Percentiles rank a stretch among this genome's conserved stretches.
These are phyloP conservation scores for Linurgus olivaceus DNA, from an alignment of 2,797 vertebrate species.

Conservation along the genomic window DNA sequence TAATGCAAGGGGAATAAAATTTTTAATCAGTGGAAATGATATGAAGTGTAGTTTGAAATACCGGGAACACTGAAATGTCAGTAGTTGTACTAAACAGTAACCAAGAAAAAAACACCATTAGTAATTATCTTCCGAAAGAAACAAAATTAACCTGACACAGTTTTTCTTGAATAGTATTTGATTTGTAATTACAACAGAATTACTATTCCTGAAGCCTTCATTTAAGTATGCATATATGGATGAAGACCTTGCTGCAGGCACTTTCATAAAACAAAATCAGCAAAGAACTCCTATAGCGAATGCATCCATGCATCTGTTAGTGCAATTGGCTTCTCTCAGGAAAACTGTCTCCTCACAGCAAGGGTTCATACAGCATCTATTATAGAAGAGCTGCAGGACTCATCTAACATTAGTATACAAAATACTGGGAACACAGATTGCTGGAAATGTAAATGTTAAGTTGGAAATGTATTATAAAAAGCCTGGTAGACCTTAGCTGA, in stretches of 20 bases:
- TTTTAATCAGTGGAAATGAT: neutral
- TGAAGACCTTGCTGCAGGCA: neutral
- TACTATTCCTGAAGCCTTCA: neutral
- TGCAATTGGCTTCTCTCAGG: neutral
- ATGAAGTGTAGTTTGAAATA: neutral
- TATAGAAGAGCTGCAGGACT: neutral
- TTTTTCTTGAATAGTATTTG: neutral
- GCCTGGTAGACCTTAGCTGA: neutral
- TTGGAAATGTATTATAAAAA: neutral
- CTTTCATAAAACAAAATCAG: neutral
- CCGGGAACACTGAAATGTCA: neutral
- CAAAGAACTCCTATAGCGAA: neutral
- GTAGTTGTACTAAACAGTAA: neutral
- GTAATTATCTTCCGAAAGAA: neutral
- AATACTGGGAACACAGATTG: neutral
- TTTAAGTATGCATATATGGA: neutral
- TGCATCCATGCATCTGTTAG: neutral
- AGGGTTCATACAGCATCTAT: neutral
- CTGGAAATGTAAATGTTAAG: neutral
- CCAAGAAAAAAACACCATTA: neutral
- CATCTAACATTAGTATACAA: neutral
- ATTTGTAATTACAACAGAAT: neutral
- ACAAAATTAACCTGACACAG: neutral
- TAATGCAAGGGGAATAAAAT: neutral
- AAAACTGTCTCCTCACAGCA: neutral